Evolutionary conservation across 2,797 vertebrate genomes (phyloP), one percentile per base, ranked within the genome.

Genomic region (Orestias chungarensis): DNA sequence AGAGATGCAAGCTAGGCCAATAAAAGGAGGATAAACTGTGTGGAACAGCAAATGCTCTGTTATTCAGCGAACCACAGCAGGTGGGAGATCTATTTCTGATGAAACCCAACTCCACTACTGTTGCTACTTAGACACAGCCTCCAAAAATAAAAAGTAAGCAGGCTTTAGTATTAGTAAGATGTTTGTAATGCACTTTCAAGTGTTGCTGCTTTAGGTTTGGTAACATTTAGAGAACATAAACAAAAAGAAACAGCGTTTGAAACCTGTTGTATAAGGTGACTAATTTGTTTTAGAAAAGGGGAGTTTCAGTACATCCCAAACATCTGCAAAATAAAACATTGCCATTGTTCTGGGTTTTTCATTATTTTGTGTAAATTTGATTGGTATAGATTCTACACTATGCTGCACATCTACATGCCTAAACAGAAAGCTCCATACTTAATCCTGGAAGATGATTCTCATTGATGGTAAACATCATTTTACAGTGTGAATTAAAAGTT

Each of bases 11-110:
- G 5, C 14, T 4, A 25, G 38, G 59, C 38, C n/a, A 42, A 64
- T 9, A 42, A 27, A 42, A 42, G 38, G 38, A 74, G 35, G 71
- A 83, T n/a, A 88, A 88, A 76, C 88, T 73, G 29, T 9, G 23
- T 20, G 38, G 27, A 52, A 70, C 81, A 76, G 78, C 78, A 88
- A 91, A 90, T 86, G 87, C 86, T 83, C 89, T 83, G 85, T 79
- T 72, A 70, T 44, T 55, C 68, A 76, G 71, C 90, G 82, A 92
- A 93, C 91, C 92, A 83, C 71, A 91, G 91, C 94, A 94, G 94
- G 92, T 95, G 94, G 86, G 65, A 79, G 74, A n/a, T 79, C 92
- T 95, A 94, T 95, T 94, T 88, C 84, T 89, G 93, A 84, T 86
- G 90, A 84, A 93, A 94, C 88, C 80, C 81, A 83, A 93, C 89